phyloP scores from a whole-genome alignment of 2,888 invertebrate species.

The Phyllotreta cruciferae region DNA sequence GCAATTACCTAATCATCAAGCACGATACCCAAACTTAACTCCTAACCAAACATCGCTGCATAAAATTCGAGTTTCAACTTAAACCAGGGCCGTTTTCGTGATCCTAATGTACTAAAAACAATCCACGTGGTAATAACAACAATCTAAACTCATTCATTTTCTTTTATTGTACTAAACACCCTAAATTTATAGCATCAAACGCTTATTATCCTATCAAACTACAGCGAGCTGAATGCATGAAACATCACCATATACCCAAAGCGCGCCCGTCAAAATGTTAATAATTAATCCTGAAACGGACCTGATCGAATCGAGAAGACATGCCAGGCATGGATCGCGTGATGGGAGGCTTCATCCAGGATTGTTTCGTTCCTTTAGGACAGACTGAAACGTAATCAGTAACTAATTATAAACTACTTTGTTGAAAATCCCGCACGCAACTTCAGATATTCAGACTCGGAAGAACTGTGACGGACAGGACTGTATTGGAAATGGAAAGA shows the following conservation, averaged over 20 bases:
- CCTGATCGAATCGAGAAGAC: conserved; percentile 4
- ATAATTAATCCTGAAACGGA: background rate
- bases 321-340: conserved; percentile 27
- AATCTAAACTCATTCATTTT: too few relatives aligned
- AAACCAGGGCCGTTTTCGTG: background rate
- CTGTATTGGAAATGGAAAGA: background rate
- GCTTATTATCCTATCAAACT: too few relatives aligned
- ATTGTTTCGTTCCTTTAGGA: conserved; percentile 36
- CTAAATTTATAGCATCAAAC: too few relatives aligned
- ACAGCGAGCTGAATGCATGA: too few relatives aligned
- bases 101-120: too few relatives aligned
- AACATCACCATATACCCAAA: too few relatives aligned
- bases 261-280: too few relatives aligned
- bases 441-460: conserved; percentile 25
- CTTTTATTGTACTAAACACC: too few relatives aligned
- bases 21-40: conserved; percentile 30
- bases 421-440: conserved; percentile 35
- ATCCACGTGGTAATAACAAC: too few relatives aligned
- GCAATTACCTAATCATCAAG: conserved; percentile 31
- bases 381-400: conserved; percentile 36
- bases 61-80: background rate
- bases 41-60: conserved; percentile 29
- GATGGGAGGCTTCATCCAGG: conserved; percentile 27
- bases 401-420: conserved; percentile 36
- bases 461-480: conserved; percentile 8